phyloP scores from a whole-genome alignment of 2,888 invertebrate species.

The Sisyra terminalis region DNA sequence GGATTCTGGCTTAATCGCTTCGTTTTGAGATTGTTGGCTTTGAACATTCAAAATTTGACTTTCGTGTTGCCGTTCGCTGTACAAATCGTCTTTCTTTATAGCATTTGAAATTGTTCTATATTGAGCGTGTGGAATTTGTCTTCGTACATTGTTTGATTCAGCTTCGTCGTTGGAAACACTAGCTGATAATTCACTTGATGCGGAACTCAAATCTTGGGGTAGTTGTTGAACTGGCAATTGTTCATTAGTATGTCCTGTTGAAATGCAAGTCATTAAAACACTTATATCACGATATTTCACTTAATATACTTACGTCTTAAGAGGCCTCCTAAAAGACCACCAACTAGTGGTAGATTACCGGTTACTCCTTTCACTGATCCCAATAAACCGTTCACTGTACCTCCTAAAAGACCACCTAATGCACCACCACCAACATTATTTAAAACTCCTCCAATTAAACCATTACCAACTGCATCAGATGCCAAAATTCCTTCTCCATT shows the following conservation, averaged over 20 bases:
- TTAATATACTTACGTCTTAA: not conserved
- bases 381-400: not conserved
- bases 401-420: slow-evolving; percentile 3
- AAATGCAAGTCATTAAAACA: not conserved
- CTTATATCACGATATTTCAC: not conserved
- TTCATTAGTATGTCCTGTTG: slow-evolving; percentile 1
- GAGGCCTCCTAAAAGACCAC: slow-evolving; percentile 1
- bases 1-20: no score
- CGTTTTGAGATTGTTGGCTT: no score
- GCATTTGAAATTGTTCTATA: no score
- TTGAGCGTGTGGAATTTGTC: no score
- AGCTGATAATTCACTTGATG: no score
- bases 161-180: no score
- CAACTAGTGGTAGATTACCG: not conserved
- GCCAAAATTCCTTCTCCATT: not conserved
- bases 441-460: slow-evolving; percentile 2
- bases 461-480: not conserved
- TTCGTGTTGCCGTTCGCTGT: no score
- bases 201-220: no score
- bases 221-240: not conserved
- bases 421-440: slow-evolving; percentile 1
- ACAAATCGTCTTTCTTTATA: no score
- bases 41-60: no score
- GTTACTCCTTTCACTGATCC: slow-evolving; percentile 1
- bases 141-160: no score